Evolutionary conservation across 2,113 vertebrate genomes (phyloP), one percentile per base, ranked within the genome.

Genomic region (Perognathus longimembris): DNA sequence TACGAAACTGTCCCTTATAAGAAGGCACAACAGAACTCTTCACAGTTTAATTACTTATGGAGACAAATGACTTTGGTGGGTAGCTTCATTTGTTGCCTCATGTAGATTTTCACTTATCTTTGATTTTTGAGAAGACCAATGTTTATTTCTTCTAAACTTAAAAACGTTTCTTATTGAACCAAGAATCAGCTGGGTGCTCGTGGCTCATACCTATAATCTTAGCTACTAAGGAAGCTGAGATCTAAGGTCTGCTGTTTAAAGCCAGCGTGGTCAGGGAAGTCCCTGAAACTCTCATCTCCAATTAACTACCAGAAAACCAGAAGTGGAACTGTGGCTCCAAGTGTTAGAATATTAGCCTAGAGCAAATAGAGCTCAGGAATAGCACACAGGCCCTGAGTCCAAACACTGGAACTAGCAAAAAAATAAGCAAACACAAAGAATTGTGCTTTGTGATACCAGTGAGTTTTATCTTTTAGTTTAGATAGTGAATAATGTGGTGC

Each of bases 91-190:
- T 5, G 7, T 7, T 79, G 22, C 20, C 15, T 36, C 28, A 8
- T 59, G 11, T 73, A 57, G 81, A 57, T 73, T 63, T 59, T 0
- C 15, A n/a, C 45, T 76, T 85, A 22, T 77, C 24, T 45, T 83
- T 64, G 3, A 63, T 69, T 73, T 87, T 80, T 54, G 28, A 83
- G 17, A 57, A 85, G 26, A 30, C 7, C 7, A 84, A 74, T 11
- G 54, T n/a, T 73, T n/a, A 34, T 91, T 93, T 75, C 61, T 77
- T 91, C 57, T 45, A 40, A 36, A 66, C 7, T 83, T 79, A 45
- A 36, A 63, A 77, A 66, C n/a, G n/a, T n/a, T n/a, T n/a, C n/a
- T n/a, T n/a, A n/a, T n/a, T n/a, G n/a, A n/a, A n/a, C n/a, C n/a
- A n/a, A n/a, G n/a, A n/a, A n/a, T n/a, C n/a, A n/a, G n/a, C 34